Evolutionary conservation across 2,113 vertebrate genomes (phyloP), one percentile per base, ranked within the genome.

Genomic region (Siniperca knerii): DNA sequence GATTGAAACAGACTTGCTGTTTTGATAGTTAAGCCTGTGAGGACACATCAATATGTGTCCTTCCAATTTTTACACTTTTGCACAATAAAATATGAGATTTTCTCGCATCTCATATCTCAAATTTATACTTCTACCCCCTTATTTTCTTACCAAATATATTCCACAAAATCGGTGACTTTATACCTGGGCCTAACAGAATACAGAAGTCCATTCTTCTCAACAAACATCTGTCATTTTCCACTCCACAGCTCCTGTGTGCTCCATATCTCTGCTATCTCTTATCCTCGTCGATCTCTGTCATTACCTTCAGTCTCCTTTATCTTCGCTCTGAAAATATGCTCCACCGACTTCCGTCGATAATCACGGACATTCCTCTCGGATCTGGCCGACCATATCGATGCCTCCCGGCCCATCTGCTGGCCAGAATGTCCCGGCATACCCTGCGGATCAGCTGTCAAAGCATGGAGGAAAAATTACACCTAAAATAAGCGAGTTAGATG

Each of bases 251-350:
- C 94, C 93, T 92, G 92, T 90, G 91, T 89, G 76, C 86, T 90
- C 88, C 94, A 85, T 94, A 96, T 95, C 96, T 94, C 92, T 92
- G 92, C 94, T 91, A 96, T 95, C 95, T 96, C 87, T 94, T 96
- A 95, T 90, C 95, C 89, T 88, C 92, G 83, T 90, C 94, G 82
- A 88, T 94, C 93, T 92, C 93, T 93, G 93, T 84, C 92, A 87
- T 92, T 89, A 82, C 87, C 93, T 93, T n/a, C 76, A 74, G 62
- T 40, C 84, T 74, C 75, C 83, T 84, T 91, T 92, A 93, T 89
- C 81, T 90, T 1, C 13, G 44, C 75, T 73, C 85, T 71, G 52
- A 82, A 91, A 93, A 95, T 94, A 86, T 91, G 95, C 95, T 95
- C 87, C 83, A 71, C 89, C 93, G 96, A 96, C 95, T 96, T 93